Base-by-base conservation (phyloP, 2,113 vertebrate genomes). In the Todiramphus chloris region DNA sequence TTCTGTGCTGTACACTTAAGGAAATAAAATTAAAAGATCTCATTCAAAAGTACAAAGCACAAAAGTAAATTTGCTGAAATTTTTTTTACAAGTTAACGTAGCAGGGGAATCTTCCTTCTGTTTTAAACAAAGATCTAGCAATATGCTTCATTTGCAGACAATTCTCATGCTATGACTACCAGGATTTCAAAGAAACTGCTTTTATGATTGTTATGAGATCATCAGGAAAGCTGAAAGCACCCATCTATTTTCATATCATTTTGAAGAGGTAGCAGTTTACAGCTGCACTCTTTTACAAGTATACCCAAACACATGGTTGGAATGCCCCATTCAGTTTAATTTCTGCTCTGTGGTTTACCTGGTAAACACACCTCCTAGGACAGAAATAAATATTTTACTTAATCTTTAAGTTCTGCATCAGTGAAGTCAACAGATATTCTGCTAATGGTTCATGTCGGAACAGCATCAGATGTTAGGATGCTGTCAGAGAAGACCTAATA, bases 351-450 rank as follows among this genome's bases (percentile, higher is more conserved):
- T 19, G 39, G 33, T 78, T 92, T 83, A 87, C 72, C 76, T 90
- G 62, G 51, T 50, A 95, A 92, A 64, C 33, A 90, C 76, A 75
- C 24, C 25, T 93, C 69, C 68, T 68, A 77, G 16, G 46, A 59
- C 78, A 83, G 43, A n/a, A 73, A 87, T 79, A 81, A 90, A 86
- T 84, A 88, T 60, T 95, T 83, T 59, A 90, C 24, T 95, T 88
- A 95, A 94, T 1, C 5, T 92, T 51, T 91, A 89, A 83, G 67
- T 89, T 94, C 90, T 64, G 76, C 83, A 81, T 66, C 92, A 81
- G 20, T 74, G 17, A 89, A 93, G 60, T 75, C 68, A 95, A 87
- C 86, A 92, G 86, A 93, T 59, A 60, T 83, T 92, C 76, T 93
- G 33, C 43, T 83, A 94, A 67, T 48, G 46, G 68, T 51, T 93